These are phyloP conservation scores for Distichodus sexfasciatus DNA, from an alignment of 2,797 vertebrate species.

Conservation along the genomic window DNA sequence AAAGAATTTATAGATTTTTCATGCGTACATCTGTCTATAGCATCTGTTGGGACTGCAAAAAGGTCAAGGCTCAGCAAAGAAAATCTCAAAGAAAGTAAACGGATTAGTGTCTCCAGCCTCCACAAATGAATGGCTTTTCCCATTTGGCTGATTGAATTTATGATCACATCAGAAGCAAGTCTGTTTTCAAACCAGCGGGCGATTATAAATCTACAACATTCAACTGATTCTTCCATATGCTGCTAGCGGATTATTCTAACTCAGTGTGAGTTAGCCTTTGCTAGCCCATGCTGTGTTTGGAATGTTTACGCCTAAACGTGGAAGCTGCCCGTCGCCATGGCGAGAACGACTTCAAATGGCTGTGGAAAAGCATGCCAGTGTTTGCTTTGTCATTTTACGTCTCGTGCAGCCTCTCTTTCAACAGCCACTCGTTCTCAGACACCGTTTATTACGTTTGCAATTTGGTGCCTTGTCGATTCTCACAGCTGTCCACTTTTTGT, in stretches of 20 bases:
- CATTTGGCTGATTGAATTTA: conserved; percentile 54
- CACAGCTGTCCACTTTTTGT: neutral
- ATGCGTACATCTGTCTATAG: conserved; percentile 54
- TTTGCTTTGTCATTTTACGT: conserved; percentile 26
- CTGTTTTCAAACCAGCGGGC: conserved; percentile 21
- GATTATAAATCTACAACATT: neutral
- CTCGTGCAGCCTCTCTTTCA: conserved; percentile 4
- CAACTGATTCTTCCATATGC: conserved; percentile 25
- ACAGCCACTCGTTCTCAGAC: neutral
- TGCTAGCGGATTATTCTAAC: conserved; percentile 2
- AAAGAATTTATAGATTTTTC: conserved; percentile 1
- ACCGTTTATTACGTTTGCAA: conserved; percentile 21
- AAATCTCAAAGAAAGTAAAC: conserved; percentile 57
- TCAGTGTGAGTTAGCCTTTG: neutral
- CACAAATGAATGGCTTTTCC: conserved; percentile 57
- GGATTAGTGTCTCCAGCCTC: conserved; percentile 41
- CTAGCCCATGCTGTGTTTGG: no score
- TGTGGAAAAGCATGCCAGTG: neutral
- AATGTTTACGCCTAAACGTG: conserved; percentile 1
- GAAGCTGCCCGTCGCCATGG: neutral
- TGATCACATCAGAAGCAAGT: conserved; percentile 11
- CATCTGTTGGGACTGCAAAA: conserved; percentile 28
- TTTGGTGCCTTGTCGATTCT: neutral
- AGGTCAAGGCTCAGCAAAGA: no score
- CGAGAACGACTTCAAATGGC: neutral